phyloP scores from a whole-genome alignment of 2,797 vertebrate species.

The Astyanax mexicanus region DNA sequence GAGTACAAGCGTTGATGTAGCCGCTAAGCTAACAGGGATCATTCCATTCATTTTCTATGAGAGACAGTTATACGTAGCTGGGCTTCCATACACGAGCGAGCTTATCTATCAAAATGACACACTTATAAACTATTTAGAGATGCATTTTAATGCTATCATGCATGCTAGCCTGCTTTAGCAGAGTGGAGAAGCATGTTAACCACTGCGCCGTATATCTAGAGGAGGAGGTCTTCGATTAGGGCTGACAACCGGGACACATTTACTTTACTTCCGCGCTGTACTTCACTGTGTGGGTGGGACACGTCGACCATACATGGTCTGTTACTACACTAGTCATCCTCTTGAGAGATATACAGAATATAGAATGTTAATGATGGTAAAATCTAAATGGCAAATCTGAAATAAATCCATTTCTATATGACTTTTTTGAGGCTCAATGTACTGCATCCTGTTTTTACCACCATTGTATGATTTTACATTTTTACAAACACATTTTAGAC shows the following conservation, averaged over 20 bases:
- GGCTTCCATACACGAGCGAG: neutral
- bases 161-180: neutral
- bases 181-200: neutral
- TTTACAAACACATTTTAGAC: no score
- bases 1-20: neutral
- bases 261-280: neutral
- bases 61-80: neutral
- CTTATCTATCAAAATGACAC: neutral
- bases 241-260: neutral
- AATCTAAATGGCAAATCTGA: no score
- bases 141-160: neutral
- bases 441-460: no score
- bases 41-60: slow-evolving; percentile 3
- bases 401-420: no score
- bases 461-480: no score
- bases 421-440: no score
- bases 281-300: neutral
- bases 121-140: neutral
- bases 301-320: no score
- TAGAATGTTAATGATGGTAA: no score
- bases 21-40: neutral
- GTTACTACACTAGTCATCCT: no score
- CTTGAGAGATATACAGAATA: no score
- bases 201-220: neutral
- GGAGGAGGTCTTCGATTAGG: neutral